Evolutionary conservation across 2,797 vertebrate species (phyloP).

Genomic region (Bufotes viridis): DNA sequence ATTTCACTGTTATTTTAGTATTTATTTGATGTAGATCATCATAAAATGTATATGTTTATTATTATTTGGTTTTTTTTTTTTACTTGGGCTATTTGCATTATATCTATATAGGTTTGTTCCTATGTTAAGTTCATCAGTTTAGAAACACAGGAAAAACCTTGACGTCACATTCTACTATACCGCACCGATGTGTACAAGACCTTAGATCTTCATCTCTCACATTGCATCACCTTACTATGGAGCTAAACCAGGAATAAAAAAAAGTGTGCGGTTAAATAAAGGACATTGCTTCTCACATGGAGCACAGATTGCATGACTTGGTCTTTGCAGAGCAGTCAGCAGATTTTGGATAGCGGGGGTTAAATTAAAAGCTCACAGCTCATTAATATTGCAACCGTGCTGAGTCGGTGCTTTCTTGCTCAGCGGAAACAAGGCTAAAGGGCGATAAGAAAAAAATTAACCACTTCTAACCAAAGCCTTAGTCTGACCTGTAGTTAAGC

Average conservation of each 20-base stretch:
- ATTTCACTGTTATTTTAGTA: too few species aligned
- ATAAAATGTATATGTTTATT: too few species aligned
- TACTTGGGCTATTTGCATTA: too few species aligned
- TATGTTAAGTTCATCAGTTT: too few species aligned
- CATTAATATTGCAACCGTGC: constrained; percentile 27
- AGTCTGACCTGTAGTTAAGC: not conserved
- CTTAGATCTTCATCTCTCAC: not conserved
- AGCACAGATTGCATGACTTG: not conserved
- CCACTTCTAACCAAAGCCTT: not conserved
- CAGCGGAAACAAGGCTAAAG: constrained; percentile 50
- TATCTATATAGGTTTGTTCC: too few species aligned
- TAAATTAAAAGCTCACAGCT: constrained; percentile 7
- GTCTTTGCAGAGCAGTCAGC: not conserved
- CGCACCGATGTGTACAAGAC: not conserved
- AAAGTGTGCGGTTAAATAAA: not conserved
- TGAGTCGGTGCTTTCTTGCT: constrained; percentile 49
- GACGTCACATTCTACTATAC: not conserved
- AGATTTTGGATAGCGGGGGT: constrained; percentile 22
- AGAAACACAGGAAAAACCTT: too few species aligned
- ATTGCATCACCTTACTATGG: not conserved
- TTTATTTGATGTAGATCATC: too few species aligned
- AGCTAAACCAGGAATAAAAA: not conserved
- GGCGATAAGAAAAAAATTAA: constrained; percentile 39
- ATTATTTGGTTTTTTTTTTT: too few species aligned
- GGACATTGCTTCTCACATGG: not conserved